phyloP scores from a whole-genome alignment of 2,113 vertebrate species.

The Limnothrissa miodon region DNA sequence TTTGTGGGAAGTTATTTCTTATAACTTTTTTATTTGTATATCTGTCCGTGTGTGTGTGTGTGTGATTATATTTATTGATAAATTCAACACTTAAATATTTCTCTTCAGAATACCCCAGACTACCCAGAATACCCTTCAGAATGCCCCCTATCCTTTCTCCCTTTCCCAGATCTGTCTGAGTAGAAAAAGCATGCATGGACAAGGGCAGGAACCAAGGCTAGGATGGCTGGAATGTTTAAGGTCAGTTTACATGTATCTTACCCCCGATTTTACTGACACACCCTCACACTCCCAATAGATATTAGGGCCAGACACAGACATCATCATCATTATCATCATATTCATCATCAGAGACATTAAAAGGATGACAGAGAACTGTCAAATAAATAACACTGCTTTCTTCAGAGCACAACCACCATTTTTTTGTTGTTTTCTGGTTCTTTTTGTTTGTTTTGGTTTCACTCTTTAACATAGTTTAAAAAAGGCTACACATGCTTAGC shows the following conservation, averaged over 20 bases:
- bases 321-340: neutral
- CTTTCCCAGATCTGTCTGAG: neutral
- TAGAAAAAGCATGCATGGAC: neutral
- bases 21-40: neutral
- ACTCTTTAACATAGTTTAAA: neutral
- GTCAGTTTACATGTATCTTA: too few species aligned
- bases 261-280: too few species aligned
- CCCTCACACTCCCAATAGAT: neutral
- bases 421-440: neutral
- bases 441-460: neutral
- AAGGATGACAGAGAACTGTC: neutral
- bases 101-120: too few species aligned
- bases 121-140: neutral
- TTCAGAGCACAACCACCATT: neutral
- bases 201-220: neutral
- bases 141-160: too few species aligned
- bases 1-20: too few species aligned
- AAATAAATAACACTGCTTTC: constrained; percentile 16
- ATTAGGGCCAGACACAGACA: neutral
- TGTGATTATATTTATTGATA: neutral
- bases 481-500: neutral
- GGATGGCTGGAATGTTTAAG: neutral
- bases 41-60: constrained; percentile 19
- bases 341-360: neutral
- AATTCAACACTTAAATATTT: neutral